phyloP scores from a whole-genome alignment of 2,113 vertebrate species.

The Varanus salvator region DNA sequence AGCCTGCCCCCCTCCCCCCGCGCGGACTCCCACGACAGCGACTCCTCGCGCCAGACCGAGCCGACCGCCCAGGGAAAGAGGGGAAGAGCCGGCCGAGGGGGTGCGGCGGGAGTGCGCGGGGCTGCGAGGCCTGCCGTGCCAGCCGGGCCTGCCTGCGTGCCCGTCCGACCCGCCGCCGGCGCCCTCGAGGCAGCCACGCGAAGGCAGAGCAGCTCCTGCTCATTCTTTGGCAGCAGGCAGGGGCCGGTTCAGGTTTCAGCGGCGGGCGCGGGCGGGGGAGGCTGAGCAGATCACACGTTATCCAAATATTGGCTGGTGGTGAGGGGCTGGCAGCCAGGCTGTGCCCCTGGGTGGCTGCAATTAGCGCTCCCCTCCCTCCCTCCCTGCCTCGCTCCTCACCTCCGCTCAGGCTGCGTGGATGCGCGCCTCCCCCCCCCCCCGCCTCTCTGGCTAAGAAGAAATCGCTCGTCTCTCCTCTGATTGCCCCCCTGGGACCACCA shows the following conservation, averaged over 20 bases:
- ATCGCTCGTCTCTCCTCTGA: not conserved
- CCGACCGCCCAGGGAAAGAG: no score
- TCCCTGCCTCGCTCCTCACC: not conserved
- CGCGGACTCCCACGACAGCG: no score
- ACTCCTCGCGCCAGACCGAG: no score
- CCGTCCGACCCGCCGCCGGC: not conserved
- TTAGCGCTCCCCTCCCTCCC: not conserved
- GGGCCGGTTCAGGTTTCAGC: not conserved
- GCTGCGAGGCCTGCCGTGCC: no score
- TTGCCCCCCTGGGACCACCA: not conserved
- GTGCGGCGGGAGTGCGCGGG: no score
- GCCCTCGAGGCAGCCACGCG: not conserved
- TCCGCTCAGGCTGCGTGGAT: no score
- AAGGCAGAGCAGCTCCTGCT: not conserved
- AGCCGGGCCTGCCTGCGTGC: not conserved
- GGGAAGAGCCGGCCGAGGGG: no score
- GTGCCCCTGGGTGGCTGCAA: not conserved
- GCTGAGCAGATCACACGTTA: not conserved
- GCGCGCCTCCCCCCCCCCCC: not conserved
- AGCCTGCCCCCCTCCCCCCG: no score
- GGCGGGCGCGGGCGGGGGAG: not conserved
- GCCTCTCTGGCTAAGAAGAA: not conserved
- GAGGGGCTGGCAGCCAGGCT: not conserved
- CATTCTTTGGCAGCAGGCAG: not conserved
- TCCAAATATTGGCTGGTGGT: constrained; percentile 3